These are phyloP conservation scores for Prosapia bicincta DNA, from an alignment of 2,888 invertebrate species.

Conservation along the genomic window DNA sequence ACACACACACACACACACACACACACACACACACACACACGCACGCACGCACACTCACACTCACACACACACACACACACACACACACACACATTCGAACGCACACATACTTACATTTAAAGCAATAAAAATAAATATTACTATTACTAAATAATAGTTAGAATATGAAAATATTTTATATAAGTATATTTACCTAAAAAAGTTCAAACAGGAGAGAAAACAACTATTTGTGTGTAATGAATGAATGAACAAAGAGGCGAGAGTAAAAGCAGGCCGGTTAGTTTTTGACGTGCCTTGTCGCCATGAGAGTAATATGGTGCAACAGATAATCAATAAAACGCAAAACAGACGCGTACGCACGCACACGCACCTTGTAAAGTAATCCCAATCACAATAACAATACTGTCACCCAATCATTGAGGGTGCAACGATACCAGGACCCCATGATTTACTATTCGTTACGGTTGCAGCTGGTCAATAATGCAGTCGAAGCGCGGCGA, in stretches of 20 bases:
- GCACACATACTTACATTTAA: too few species aligned
- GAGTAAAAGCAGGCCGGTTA: not conserved
- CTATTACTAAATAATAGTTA: too few species aligned
- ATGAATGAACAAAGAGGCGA: not conserved
- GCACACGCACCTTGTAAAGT: not conserved
- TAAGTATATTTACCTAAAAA: too few species aligned
- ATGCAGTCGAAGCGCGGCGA: not conserved
- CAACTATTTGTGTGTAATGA: too few species aligned
- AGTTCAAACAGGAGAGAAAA: too few species aligned
- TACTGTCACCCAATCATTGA: not conserved
- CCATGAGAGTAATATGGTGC: not conserved
- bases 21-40: too few species aligned
- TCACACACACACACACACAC: too few species aligned
- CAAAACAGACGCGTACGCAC: constrained; percentile 14
- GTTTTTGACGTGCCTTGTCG: not conserved
- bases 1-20: too few species aligned
- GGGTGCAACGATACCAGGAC: not conserved
- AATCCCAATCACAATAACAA: constrained; percentile 22
- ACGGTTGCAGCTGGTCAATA: not conserved
- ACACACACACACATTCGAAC: too few species aligned
- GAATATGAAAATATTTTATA: too few species aligned
- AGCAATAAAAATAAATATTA: too few species aligned
- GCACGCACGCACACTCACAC: too few species aligned
- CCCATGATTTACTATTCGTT: not conserved
- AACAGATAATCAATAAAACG: constrained; percentile 19